These are phyloP conservation scores for Carcharodon carcharias DNA, from an alignment of 2,797 vertebrate genomes.

Conservation along the genomic window DNA sequence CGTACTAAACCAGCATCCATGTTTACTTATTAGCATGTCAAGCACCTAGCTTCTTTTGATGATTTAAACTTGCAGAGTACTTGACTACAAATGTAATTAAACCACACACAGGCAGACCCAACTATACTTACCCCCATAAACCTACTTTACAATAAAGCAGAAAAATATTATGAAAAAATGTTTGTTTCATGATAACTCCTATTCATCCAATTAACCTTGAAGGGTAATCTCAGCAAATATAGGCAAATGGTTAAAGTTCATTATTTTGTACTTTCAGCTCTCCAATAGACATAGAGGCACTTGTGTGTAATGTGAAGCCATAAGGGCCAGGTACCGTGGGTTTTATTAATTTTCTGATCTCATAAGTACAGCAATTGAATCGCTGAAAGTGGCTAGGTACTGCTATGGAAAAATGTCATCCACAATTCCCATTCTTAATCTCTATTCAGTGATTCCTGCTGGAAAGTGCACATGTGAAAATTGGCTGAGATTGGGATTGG, in stretches of 20 bases:
- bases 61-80: too few species aligned
- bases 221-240: neutral
- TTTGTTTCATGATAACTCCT: neutral
- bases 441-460: neutral
- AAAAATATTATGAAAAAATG: too few species aligned
- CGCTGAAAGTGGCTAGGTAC: neutral
- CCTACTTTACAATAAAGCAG: too few species aligned
- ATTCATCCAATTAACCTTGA: neutral
- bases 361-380: neutral
- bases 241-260: neutral
- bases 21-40: too few species aligned
- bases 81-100: too few species aligned
- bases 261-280: neutral
- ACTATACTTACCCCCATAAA: too few species aligned
- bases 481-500: neutral
- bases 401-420: neutral
- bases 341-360: neutral
- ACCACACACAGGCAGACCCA: too few species aligned
- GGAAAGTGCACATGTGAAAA: neutral
- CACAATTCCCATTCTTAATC: neutral
- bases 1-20: too few species aligned
- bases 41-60: too few species aligned
- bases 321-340: neutral
- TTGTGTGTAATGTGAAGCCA: neutral
- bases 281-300: neutral